phyloP scores from a whole-genome alignment of 2,888 invertebrate genomes.

The Drosophila mettleri region DNA sequence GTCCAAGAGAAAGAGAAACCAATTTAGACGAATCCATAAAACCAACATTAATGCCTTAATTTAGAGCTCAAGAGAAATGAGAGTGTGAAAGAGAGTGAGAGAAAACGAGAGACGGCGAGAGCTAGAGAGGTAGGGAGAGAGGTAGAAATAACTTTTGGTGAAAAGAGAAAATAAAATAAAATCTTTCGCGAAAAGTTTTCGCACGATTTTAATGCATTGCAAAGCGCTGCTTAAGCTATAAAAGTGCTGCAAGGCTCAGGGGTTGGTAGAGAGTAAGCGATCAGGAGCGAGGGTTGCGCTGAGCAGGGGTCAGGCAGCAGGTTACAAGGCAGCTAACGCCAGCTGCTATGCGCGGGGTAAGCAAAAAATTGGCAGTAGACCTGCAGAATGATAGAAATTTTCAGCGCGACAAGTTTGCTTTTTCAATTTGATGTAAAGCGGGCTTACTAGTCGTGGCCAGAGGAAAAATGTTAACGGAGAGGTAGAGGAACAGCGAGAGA shows the following conservation, averaged over 20 bases:
- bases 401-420: conserved; percentile 70
- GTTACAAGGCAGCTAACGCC: conserved; percentile 39
- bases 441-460: conserved; percentile 9
- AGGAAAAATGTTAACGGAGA: background rate
- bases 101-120: background rate
- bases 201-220: conserved; percentile 65
- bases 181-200: conserved; percentile 64
- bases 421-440: conserved; percentile 70
- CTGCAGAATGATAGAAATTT: conserved; percentile 69
- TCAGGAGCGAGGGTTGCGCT: background rate
- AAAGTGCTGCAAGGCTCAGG: conserved; percentile 35
- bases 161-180: conserved; percentile 38
- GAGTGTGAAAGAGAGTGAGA: background rate
- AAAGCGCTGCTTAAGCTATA: conserved; percentile 68
- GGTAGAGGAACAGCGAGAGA: background rate
- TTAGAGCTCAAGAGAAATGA: conserved; percentile 54
- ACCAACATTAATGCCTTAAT: conserved; percentile 78
- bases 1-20: conserved; percentile 58
- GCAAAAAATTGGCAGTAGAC: conserved; percentile 71
- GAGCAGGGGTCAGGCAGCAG: conserved; percentile 9
- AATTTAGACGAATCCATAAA: conserved; percentile 66
- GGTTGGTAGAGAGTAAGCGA: background rate
- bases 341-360: conserved; percentile 55
- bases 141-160: conserved; percentile 27
- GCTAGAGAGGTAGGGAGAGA: background rate